Percentiles rank a stretch among this genome's conserved stretches.
These are phyloP conservation scores for Calyptommatus sinebrachiatus DNA, from an alignment of 2,113 vertebrate genomes.

Conservation along the genomic window DNA sequence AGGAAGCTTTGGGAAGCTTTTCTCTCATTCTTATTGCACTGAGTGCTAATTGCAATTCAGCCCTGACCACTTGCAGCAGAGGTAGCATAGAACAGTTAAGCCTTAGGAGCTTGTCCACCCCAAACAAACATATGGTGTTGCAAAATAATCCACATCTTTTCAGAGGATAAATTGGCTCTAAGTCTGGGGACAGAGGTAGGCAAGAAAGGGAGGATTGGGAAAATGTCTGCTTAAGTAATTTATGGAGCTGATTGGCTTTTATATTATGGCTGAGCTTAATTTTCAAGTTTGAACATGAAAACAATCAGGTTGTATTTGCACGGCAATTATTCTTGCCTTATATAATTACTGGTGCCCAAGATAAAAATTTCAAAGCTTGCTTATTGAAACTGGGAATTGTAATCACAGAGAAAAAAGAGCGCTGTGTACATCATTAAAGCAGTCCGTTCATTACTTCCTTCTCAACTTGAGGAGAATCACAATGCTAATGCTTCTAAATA, in stretches of 20 bases:
- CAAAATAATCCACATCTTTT: neutral
- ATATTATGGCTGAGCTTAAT: no score
- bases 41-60: no score
- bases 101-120: no score
- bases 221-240: slow-evolving; percentile 24
- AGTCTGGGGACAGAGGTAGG: neutral
- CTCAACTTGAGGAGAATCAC: slow-evolving; percentile 60
- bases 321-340: slow-evolving; percentile 60
- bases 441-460: slow-evolving; percentile 69
- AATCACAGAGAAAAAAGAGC: slow-evolving; percentile 56
- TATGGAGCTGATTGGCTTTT: slow-evolving; percentile 30
- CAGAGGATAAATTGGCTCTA: neutral
- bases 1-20: neutral
- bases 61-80: neutral
- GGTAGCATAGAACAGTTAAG: neutral
- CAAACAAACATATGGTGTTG: neutral
- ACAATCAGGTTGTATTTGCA: slow-evolving; percentile 53
- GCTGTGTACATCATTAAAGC: slow-evolving; percentile 65
- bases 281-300: no score
- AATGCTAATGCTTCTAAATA: slow-evolving; percentile 59
- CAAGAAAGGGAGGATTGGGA: slow-evolving; percentile 16
- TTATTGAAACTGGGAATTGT: slow-evolving; percentile 64
- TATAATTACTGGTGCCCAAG: slow-evolving; percentile 65
- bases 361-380: slow-evolving; percentile 70
- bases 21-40: neutral